Evolutionary conservation across 2,113 vertebrate species (phyloP).

Genomic region (Corynorhinus townsendii): DNA sequence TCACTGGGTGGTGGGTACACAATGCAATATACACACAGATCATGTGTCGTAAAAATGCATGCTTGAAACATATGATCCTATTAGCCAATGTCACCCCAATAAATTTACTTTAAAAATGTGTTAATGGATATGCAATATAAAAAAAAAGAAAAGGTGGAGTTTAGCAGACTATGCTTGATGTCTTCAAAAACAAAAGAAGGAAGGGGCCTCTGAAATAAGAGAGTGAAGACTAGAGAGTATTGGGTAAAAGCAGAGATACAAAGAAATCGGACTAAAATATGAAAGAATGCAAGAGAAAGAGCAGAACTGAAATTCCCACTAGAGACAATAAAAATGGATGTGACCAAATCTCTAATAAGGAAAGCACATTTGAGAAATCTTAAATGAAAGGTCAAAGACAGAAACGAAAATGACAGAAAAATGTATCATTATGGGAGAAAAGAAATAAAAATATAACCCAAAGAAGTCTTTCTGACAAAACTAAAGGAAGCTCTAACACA

Average conservation of each 20-base stretch:
- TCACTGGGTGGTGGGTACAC: neutral
- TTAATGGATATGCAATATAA: neutral
- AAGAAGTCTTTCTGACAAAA: neutral
- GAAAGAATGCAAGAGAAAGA: neutral
- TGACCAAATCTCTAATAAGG: neutral
- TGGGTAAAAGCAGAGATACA: neutral
- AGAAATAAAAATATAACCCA: neutral
- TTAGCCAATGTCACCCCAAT: neutral
- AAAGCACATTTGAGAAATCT: neutral
- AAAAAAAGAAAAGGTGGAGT: neutral
- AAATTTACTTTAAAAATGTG: neutral
- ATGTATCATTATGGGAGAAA: neutral
- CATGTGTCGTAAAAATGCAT: neutral
- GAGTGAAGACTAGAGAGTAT: neutral
- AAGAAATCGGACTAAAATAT: neutral
- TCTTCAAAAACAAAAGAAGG: neutral
- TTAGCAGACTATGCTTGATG: neutral
- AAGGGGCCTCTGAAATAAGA: neutral
- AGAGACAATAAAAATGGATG: neutral
- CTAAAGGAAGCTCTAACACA: neutral
- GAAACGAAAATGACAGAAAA: neutral
- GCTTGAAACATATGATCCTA: neutral
- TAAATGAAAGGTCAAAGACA: constrained; percentile 4
- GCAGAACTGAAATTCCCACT: neutral
- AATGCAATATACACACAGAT: neutral